Conservation (phyloP, 92 coral and sea anemone genomes). For the Epizoanthus rinbou region DNA sequence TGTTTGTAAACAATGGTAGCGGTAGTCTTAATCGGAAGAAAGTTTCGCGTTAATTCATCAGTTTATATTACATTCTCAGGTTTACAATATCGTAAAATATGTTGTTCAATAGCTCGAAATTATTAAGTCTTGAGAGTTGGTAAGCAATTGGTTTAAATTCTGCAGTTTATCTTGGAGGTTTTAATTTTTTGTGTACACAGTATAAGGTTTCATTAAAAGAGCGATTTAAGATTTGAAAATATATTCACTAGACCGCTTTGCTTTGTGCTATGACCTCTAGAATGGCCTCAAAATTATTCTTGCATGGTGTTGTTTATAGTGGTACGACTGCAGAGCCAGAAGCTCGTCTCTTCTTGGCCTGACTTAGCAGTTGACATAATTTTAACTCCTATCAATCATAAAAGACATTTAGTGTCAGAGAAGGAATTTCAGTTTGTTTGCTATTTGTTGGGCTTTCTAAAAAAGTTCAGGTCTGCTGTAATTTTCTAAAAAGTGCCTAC, state of each 20-base stretch:
- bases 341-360: too few relatives aligned
- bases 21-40: background rate
- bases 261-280: too few relatives aligned
- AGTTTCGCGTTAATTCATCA: background rate
- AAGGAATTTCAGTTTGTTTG: too few relatives aligned
- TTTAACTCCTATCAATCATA: too few relatives aligned
- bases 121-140: background rate
- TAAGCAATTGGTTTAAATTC: background rate
- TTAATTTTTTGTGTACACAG: slow-evolving; percentile 1
- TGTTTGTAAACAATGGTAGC: slow-evolving; percentile 8
- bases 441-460: too few relatives aligned
- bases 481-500: background rate
- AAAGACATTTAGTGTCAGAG: too few relatives aligned
- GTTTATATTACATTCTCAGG: background rate
- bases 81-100: background rate
- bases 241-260: too few relatives aligned
- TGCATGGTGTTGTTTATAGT: too few relatives aligned
- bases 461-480: too few relatives aligned
- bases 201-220: background rate
- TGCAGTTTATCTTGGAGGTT: background rate
- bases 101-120: slow-evolving; percentile 7
- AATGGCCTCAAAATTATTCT: too few relatives aligned
- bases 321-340: too few relatives aligned
- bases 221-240: background rate
- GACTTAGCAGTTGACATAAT: too few relatives aligned